These are phyloP conservation scores for Euthynnus affinis DNA, from an alignment of 2,797 vertebrate genomes.

Conservation along the genomic window DNA sequence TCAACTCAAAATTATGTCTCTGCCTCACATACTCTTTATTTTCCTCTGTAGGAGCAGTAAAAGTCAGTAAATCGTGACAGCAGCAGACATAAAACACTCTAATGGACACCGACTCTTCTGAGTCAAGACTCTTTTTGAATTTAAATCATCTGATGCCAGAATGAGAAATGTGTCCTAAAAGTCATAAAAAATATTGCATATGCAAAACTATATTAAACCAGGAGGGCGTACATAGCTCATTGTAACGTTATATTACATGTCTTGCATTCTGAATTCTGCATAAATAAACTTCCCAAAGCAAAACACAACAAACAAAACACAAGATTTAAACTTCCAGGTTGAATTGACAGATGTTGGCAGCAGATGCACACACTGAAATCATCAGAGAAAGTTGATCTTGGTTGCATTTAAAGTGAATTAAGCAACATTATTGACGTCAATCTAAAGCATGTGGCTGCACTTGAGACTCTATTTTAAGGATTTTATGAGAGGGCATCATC, in stretches of 20 bases:
- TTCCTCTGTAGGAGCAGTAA: slow-evolving; percentile 63
- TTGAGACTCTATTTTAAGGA: neutral
- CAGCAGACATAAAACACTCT: slow-evolving; percentile 71
- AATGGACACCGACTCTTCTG: slow-evolving; percentile 65
- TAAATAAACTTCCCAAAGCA: slow-evolving; percentile 3
- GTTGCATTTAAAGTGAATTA: neutral
- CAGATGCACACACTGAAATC: neutral
- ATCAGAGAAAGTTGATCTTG: neutral
- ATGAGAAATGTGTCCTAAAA: slow-evolving; percentile 56
- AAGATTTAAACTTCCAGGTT: slow-evolving; percentile 9
- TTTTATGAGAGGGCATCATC: neutral
- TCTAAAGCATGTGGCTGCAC: neutral
- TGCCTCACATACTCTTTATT: slow-evolving; percentile 39
- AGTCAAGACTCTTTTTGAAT: slow-evolving; percentile 56
- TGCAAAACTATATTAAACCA: slow-evolving; percentile 40
- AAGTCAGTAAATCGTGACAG: slow-evolving; percentile 72
- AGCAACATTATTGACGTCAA: neutral
- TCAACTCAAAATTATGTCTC: slow-evolving; percentile 41
- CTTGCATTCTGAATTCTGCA: slow-evolving; percentile 41
- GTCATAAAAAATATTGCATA: slow-evolving; percentile 48
- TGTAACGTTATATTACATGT: slow-evolving; percentile 31
- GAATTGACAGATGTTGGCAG: neutral
- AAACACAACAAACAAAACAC: slow-evolving; percentile 12
- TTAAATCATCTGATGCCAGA: slow-evolving; percentile 59
- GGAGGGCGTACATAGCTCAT: neutral